Conservation (phyloP, 2,888 invertebrate species). For the Lithosia quadra region DNA sequence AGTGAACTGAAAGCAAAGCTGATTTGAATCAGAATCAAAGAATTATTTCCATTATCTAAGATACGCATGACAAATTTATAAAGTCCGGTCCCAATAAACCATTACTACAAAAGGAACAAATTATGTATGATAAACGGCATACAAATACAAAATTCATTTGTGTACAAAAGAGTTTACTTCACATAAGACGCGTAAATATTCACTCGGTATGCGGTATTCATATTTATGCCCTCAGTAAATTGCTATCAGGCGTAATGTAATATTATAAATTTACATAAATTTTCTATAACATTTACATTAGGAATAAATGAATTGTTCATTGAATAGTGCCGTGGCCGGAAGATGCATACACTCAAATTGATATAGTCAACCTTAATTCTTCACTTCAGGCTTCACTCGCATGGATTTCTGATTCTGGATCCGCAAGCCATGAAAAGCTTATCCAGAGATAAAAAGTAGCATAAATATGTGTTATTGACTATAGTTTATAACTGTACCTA, state of each 20-base stretch:
- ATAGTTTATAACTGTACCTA: too few relatives aligned
- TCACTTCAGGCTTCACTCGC: too few relatives aligned
- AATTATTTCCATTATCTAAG: conserved; percentile 28
- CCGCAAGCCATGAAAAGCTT: too few relatives aligned
- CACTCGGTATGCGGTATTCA: conserved; percentile 70
- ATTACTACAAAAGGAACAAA: conserved; percentile 47
- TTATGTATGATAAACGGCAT: conserved; percentile 46
- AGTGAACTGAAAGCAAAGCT: conserved; percentile 19
- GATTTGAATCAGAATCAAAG: conserved; percentile 42
- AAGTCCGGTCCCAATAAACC: conserved; percentile 50
- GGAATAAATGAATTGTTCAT: conserved; percentile 77
- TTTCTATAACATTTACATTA: conserved; percentile 85
- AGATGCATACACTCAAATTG: too few relatives aligned
- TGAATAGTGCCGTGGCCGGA: conserved; percentile 59
- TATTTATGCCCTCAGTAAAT: conserved; percentile 79
- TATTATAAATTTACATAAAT: conserved; percentile 84
- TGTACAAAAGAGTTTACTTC: conserved; percentile 57
- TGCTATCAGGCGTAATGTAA: conserved; percentile 80
- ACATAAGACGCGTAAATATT: conserved; percentile 62
- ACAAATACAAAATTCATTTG: conserved; percentile 46
- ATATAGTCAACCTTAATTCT: too few relatives aligned
- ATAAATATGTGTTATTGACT: too few relatives aligned
- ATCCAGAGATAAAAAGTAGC: too few relatives aligned
- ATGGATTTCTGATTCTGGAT: too few relatives aligned
- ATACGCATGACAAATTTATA: conserved; percentile 43